Evolutionary conservation across 2,797 vertebrate species (phyloP).

Genomic region (Molothrus ater): DNA sequence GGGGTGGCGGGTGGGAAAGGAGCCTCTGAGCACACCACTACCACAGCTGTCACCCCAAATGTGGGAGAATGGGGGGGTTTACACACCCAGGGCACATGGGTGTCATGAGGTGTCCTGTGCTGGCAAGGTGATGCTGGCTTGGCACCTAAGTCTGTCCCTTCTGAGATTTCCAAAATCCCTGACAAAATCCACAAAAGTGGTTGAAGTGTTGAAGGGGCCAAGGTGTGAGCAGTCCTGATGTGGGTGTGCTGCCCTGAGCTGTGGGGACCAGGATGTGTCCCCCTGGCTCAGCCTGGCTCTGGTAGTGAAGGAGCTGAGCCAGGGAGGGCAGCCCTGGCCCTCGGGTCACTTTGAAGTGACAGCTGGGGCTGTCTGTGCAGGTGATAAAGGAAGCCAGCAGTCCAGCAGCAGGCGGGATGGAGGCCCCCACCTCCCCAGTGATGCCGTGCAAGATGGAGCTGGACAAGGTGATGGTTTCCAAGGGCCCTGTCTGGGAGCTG

Average conservation of each 20-base stretch:
- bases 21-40: neutral
- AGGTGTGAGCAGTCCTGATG: rapidly evolving
- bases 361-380: slow-evolving; percentile 69
- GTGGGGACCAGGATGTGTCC: neutral
- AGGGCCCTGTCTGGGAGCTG: neutral
- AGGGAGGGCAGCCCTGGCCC: neutral
- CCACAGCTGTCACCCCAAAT: neutral
- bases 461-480: slow-evolving; percentile 85
- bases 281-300: neutral
- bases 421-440: slow-evolving; percentile 85
- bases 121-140: neutral
- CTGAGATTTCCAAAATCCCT: neutral
- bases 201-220: neutral
- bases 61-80: neutral
- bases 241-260: neutral
- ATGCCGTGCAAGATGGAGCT: slow-evolving; percentile 88
- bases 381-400: slow-evolving; percentile 90
- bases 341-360: rapidly evolving
- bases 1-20: neutral
- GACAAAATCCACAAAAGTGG: neutral
- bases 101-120: neutral
- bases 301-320: neutral
- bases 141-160: neutral
- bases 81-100: too few relatives aligned
- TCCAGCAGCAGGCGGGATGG: slow-evolving; percentile 72